These are phyloP conservation scores for Hypotaenidia philippensis DNA, from an alignment of 2,797 vertebrate species.

Conservation along the genomic window DNA sequence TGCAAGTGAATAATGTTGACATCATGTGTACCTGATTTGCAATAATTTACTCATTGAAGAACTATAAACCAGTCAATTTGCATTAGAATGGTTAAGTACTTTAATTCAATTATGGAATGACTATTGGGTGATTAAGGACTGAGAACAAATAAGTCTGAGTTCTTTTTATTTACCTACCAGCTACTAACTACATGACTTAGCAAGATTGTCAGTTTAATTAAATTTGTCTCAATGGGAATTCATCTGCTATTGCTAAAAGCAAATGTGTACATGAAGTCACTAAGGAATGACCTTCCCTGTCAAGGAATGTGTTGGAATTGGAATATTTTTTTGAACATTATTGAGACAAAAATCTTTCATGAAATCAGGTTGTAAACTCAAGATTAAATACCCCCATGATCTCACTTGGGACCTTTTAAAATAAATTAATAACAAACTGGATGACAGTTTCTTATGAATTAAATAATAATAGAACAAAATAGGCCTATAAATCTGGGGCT, in stretches of 20 bases:
- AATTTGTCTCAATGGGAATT: neutral
- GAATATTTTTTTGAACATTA: neutral
- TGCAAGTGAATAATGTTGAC: neutral
- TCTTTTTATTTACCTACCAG: conserved; percentile 17
- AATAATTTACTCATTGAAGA: neutral
- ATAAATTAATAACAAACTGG: neutral
- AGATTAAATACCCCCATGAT: neutral
- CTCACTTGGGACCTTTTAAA: neutral
- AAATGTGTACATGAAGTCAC: neutral
- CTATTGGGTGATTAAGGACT: conserved; percentile 37
- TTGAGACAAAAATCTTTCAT: neutral
- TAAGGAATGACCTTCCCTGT: neutral
- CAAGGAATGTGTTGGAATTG: neutral
- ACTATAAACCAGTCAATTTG: conserved; percentile 5
- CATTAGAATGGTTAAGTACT: conserved; percentile 52
- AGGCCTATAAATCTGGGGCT: neutral
- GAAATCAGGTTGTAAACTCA: neutral
- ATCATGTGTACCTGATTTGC: neutral
- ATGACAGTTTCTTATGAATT: neutral
- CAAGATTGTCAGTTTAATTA: conserved; percentile 45
- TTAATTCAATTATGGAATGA: conserved; percentile 71
- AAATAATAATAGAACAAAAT: neutral
- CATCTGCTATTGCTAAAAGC: neutral
- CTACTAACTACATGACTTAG: neutral
- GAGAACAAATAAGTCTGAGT: conserved; percentile 32